These are phyloP conservation scores for Acrossocheilus wenchowensis DNA, from an alignment of 2,797 vertebrate genomes.

Conservation along the genomic window DNA sequence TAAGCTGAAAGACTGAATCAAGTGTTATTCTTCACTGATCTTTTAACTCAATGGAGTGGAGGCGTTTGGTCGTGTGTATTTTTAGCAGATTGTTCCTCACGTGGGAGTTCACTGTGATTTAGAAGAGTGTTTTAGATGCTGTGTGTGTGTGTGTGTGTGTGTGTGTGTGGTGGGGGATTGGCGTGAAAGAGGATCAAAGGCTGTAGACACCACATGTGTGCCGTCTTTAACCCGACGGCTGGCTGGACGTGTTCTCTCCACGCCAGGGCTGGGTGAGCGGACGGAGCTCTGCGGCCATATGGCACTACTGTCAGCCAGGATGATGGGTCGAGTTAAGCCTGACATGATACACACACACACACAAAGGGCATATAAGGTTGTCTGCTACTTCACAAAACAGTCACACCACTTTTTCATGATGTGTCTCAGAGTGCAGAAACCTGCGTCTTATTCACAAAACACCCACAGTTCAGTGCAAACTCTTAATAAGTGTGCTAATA, in stretches of 20 bases:
- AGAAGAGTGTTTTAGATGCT: not conserved
- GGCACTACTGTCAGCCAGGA: slow-evolving; percentile 46
- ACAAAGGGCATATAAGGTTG: not conserved
- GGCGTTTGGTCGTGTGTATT: not conserved
- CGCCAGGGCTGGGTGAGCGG: not conserved
- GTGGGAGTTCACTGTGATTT: slow-evolving; percentile 17
- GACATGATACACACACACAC: slow-evolving; percentile 40
- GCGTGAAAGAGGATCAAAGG: slow-evolving; percentile 57
- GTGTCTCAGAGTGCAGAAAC: not conserved
- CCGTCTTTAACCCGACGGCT: slow-evolving; percentile 57
- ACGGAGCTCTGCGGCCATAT: slow-evolving; percentile 48
- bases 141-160: not conserved
- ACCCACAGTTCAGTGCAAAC: not conserved
- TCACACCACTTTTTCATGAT: slow-evolving; percentile 6
- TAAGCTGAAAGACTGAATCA: not conserved
- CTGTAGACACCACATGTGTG: slow-evolving; percentile 52
- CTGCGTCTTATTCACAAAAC: not conserved
- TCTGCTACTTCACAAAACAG: not conserved
- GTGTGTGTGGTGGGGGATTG: slow-evolving; percentile 22
- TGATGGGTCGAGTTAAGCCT: slow-evolving; percentile 30
- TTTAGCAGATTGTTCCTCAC: not conserved
- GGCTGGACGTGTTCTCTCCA: slow-evolving; percentile 24
- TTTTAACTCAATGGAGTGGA: slow-evolving; percentile 19
- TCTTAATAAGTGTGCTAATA: not conserved
- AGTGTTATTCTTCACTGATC: slow-evolving; percentile 4